Evolutionary conservation across 1,140 invertebrate genomes (phyloP).

Genomic region (Zaprionus taronus): DNA sequence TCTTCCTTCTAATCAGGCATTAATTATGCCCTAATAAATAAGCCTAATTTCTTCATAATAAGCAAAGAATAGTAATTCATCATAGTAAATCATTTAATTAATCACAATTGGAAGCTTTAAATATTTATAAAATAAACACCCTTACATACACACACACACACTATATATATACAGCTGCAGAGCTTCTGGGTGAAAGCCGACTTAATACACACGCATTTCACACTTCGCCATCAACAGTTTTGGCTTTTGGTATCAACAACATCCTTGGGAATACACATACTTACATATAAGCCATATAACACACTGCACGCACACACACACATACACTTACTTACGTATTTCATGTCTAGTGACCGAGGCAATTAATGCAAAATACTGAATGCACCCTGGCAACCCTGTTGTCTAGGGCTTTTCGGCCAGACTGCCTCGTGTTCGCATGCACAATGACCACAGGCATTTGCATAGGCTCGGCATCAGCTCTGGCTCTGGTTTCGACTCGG

Average conservation of each 20-base stretch:
- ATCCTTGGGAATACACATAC: constrained; percentile 41
- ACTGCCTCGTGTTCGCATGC: constrained; percentile 16
- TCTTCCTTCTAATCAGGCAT: not conserved
- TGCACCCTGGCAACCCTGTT: constrained; percentile 10
- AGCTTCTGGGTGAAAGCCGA: constrained; percentile 13
- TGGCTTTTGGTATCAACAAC: constrained; percentile 37
- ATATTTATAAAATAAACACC: constrained; percentile 11
- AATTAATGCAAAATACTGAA: constrained; percentile 65
- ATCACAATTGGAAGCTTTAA: constrained; percentile 4
- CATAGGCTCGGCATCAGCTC: constrained; percentile 32
- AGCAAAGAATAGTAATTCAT: not conserved
- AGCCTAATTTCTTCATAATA: not conserved
- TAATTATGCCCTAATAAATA: not conserved
- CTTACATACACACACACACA: not conserved
- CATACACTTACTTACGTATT: no score
- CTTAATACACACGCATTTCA: constrained; percentile 32
- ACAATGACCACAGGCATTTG: constrained; percentile 71
- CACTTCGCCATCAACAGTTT: constrained; percentile 50
- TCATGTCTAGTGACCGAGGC: constrained; percentile 29
- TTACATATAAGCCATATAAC: constrained; percentile 32
- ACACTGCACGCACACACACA: constrained; percentile 9
- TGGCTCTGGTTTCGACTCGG: not conserved
- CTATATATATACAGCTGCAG: no score
- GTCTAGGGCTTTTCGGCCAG: constrained; percentile 9
- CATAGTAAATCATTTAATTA: not conserved